These are phyloP conservation scores for Montipora efflorescens DNA, from an alignment of 64 coral and sea anemone genomes.

Conservation along the genomic window DNA sequence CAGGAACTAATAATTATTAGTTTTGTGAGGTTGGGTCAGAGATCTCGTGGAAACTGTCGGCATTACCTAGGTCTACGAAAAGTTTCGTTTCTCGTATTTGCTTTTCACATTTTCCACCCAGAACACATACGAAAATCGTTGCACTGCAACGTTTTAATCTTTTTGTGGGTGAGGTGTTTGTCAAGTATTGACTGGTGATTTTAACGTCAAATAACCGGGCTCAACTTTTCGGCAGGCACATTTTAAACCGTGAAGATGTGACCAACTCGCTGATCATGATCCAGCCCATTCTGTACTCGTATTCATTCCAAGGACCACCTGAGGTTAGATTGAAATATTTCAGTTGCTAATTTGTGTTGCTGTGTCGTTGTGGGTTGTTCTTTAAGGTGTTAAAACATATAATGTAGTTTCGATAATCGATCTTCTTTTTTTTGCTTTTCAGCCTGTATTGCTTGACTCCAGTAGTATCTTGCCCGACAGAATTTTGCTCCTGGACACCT, in stretches of 20 bases:
- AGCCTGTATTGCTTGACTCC: conserved; percentile 95
- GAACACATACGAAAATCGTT: neutral
- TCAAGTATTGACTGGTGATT: too few relatives aligned
- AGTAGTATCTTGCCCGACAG: conserved; percentile 95
- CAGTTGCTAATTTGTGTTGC: neutral
- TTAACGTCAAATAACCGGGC: neutral
- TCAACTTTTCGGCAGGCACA: conserved; percentile 72
- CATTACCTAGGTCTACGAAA: too few relatives aligned
- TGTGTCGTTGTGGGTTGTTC: neutral
- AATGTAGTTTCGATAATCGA: neutral
- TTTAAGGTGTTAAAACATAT: too few relatives aligned
- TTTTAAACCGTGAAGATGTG: conserved; percentile 98
- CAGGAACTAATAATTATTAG: too few relatives aligned
- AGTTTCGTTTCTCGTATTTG: too few relatives aligned
- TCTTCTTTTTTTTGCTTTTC: conserved; percentile 15
- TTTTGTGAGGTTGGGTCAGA: too few relatives aligned
- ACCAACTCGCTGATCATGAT: conserved; percentile 99
- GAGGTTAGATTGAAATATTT: conserved; percentile 65
- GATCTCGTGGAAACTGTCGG: too few relatives aligned
- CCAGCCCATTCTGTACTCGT: conserved; percentile 96
- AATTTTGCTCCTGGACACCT: conserved; percentile 94
- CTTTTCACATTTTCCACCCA: too few relatives aligned
- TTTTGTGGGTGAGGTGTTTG: too few relatives aligned
- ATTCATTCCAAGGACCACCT: conserved; percentile 98
- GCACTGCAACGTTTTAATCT: neutral